phyloP scores from a whole-genome alignment of 2,113 vertebrate species.

The Raja brachyura region DNA sequence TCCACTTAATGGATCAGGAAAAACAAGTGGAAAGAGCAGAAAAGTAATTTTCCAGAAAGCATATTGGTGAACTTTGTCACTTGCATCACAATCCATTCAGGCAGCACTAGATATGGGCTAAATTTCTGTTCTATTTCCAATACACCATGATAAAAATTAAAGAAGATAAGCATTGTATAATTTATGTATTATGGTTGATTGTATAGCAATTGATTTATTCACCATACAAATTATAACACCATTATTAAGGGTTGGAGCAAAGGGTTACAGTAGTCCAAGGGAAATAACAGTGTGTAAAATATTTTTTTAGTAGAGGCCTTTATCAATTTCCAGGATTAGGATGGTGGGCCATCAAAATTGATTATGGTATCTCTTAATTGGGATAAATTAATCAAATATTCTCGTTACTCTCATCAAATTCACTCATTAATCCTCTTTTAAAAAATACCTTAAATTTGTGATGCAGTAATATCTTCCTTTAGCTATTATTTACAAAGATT shows the following conservation, averaged over 20 bases:
- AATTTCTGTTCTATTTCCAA: not conserved
- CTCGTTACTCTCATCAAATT: too few species aligned
- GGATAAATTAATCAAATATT: not conserved
- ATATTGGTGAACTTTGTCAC: not conserved
- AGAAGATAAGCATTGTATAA: not conserved
- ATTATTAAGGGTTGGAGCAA: not conserved
- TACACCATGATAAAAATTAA: not conserved
- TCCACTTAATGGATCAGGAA: not conserved
- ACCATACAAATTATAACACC: not conserved
- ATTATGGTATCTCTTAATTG: not conserved
- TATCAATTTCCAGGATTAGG: not conserved
- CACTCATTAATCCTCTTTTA: too few species aligned
- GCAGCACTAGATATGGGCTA: not conserved
- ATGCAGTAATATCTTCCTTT: not conserved
- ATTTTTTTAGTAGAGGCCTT: not conserved
- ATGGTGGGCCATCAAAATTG: not conserved
- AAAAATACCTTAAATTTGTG: too few species aligned
- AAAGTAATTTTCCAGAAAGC: not conserved
- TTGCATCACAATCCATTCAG: not conserved
- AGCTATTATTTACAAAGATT: not conserved
- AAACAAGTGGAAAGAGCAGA: not conserved
- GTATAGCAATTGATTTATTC: not conserved
- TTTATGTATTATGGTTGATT: not conserved
- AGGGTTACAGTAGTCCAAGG: not conserved
- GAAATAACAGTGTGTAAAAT: not conserved